Evolutionary conservation across 2,113 vertebrate species (phyloP).

Genomic region (Lates calcarifer): DNA sequence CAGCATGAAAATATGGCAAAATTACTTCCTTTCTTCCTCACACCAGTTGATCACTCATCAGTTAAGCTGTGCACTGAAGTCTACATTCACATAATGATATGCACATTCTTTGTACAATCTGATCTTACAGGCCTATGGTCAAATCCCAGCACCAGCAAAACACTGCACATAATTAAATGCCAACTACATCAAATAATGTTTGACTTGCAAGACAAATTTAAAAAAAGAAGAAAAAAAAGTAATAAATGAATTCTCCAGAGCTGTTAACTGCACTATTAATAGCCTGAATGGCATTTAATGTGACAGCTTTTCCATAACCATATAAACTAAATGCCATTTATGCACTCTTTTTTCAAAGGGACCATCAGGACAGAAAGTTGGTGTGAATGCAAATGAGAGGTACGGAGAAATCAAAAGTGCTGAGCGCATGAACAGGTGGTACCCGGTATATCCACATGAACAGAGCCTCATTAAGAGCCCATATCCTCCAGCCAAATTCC

Average conservation of each 20-base stretch:
- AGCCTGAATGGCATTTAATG: slow-evolving; percentile 16
- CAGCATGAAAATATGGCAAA: slow-evolving; percentile 3
- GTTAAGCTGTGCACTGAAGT: neutral
- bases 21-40: neutral
- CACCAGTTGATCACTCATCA: neutral
- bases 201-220: neutral
- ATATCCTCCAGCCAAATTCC: neutral
- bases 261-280: slow-evolving; percentile 9
- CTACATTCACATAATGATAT: neutral
- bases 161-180: slow-evolving; percentile 4
- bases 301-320: slow-evolving; percentile 7
- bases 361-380: neutral
- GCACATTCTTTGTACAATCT: slow-evolving; percentile 6
- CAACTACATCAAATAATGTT: neutral
- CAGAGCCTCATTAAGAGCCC: too few species aligned
- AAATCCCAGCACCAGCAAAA: neutral
- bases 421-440: neutral
- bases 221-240: neutral
- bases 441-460: neutral
- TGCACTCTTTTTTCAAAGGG: neutral
- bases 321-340: slow-evolving; percentile 1
- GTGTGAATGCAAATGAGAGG: slow-evolving; percentile 14
- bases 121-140: neutral
- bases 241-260: neutral
- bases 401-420: slow-evolving; percentile 5